Percentiles rank a stretch among this genome's conserved stretches.
These are phyloP conservation scores for Mesocricetus auratus DNA, from an alignment of 2,113 vertebrate genomes.

Conservation along the genomic window DNA sequence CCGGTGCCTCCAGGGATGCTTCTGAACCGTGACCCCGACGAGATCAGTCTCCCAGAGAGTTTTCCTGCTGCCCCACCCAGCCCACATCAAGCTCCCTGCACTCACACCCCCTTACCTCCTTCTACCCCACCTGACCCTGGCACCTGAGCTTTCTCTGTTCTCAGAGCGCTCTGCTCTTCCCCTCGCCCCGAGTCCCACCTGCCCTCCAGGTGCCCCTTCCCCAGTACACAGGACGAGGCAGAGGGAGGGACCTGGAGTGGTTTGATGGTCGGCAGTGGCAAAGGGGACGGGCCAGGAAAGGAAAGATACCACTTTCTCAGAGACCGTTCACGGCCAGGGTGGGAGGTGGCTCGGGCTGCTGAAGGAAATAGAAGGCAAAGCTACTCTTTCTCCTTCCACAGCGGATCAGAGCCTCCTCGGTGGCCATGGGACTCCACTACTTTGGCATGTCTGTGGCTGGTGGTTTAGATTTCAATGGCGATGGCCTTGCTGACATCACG, in stretches of 20 bases:
- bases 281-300: too few species aligned
- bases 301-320: background rate
- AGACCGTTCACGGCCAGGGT: background rate
- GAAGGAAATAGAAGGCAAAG: background rate
- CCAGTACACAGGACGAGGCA: too few species aligned
- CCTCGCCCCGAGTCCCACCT: background rate
- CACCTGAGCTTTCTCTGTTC: background rate
- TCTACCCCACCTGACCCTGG: background rate
- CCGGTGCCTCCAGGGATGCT: background rate
- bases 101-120: background rate
- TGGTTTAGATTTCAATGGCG: constrained; percentile 78
- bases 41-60: background rate
- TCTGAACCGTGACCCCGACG: background rate
- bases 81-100: background rate
- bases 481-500: constrained; percentile 74
- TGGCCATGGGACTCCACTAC: constrained; percentile 76
- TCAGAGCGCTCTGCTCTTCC: background rate
- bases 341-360: background rate
- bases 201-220: background rate
- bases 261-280: too few species aligned
- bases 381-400: background rate
- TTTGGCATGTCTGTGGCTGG: constrained; percentile 83
- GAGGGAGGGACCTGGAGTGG: too few species aligned
- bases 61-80: background rate
- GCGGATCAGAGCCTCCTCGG: constrained; percentile 72